Evolutionary conservation across 2,888 invertebrate species (phyloP), one percentile per base, ranked within the genome.

Genomic region (Cetonia aurata): DNA sequence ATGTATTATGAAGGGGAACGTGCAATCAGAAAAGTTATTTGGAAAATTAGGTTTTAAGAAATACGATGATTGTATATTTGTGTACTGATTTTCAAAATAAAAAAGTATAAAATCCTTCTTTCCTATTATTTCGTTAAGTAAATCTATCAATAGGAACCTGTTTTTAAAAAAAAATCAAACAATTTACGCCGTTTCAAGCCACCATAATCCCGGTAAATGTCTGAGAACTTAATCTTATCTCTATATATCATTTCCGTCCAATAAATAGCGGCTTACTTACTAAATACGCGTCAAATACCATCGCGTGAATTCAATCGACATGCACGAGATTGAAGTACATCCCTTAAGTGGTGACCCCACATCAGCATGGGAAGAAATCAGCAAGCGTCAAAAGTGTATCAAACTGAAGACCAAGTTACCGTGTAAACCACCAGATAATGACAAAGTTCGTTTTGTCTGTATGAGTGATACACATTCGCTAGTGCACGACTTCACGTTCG

Each of bases 381-480:
- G 89, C 57, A 87, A 88, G 77, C 83, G 85, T 0, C 91, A 93
- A 79, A 90, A 90, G 78, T 87, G 92, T 19, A 88, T 91, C 55
- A 89, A 89, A 83, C 87, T 92, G 17, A 89, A 88, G 65, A 88
- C 88, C 69, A 90, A 89, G 78, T 84, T 87, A 12, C 91, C 91
- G 0, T 68, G 86, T 69, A 81, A 86, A 52, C 86, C 86, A 3
- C 88, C 89, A n/a, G 86, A 88, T 6, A 79, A 83, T 31, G 87
- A 90, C 76, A 92, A 91, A 85, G 86, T 93, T 2, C 87, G 94
- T 59, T 89, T 95, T 77, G 94, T 95, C 3, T 94, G 94, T 80
- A 93, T 95, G 89, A 94, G 94, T 72, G 95, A 95, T 80, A 95
- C 95, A 0, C 95, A 95, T 82, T 90, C 91, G 0, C 83, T 91